Percentiles rank a stretch among this genome's conserved stretches.
phyloP scores from a whole-genome alignment of 2,797 vertebrate genomes.

The Notolabrus celidotus region DNA sequence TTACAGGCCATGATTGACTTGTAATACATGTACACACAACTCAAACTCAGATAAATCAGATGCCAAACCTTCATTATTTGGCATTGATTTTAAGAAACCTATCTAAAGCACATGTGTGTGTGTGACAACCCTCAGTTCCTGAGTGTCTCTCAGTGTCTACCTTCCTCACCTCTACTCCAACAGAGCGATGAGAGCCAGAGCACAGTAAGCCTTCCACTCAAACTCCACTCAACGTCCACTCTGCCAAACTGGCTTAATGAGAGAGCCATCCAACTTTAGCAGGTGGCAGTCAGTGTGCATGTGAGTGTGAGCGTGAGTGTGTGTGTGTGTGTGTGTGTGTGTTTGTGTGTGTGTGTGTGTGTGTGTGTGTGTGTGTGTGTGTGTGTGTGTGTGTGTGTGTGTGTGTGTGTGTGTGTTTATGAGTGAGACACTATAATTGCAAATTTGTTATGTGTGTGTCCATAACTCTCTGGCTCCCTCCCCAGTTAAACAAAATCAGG shows the following conservation, averaged over 20 bases:
- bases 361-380: conserved; percentile 14
- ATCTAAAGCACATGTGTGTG: background rate
- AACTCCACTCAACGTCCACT: conserved; percentile 40
- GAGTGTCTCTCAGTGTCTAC: background rate
- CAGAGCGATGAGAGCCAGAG: background rate
- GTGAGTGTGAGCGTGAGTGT: too few relatives aligned
- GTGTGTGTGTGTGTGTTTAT: conserved; percentile 5
- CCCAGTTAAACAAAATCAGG: conserved; percentile 65
- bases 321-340: conserved; percentile 21
- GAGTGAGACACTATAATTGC: conserved; percentile 27
- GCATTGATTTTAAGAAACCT: background rate
- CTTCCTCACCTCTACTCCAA: conserved; percentile 9
- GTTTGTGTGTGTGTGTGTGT: background rate
- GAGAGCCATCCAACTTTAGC: conserved; percentile 47
- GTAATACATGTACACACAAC: too few relatives aligned
- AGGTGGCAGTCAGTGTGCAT: too few relatives aligned
- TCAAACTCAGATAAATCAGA: too few relatives aligned
- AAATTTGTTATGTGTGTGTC: conserved; percentile 37
- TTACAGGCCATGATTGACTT: too few relatives aligned
- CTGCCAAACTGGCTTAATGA: conserved; percentile 47
- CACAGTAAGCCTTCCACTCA: conserved; percentile 42
- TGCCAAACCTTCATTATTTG: too few relatives aligned
- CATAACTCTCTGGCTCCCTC: conserved; percentile 59
- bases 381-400: conserved; percentile 2
- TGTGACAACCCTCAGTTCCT: background rate